phyloP scores from a whole-genome alignment of 2,888 invertebrate genomes.

The Mythimna pallens region DNA sequence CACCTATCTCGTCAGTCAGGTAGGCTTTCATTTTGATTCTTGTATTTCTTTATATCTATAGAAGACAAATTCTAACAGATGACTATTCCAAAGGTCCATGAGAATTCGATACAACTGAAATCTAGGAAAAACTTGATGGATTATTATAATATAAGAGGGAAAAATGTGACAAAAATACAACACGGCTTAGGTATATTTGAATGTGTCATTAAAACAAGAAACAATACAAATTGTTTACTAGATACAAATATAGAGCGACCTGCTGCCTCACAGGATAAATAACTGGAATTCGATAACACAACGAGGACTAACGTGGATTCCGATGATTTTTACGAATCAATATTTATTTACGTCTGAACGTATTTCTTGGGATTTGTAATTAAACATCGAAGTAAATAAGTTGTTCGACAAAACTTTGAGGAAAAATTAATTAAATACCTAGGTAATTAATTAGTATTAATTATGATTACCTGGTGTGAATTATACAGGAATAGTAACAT shows the following conservation, averaged over 20 bases:
- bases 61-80: background rate
- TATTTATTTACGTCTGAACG: conserved; percentile 12
- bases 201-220: background rate
- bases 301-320: conserved; percentile 10
- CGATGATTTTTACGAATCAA: conserved; percentile 28
- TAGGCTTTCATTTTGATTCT: no score
- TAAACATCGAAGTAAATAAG: conserved; percentile 7
- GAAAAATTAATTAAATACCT: background rate
- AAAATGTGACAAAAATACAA: background rate
- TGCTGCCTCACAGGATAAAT: conserved; percentile 32
- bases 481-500: background rate
- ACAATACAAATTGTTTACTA: conserved; percentile 17
- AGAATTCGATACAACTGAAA: background rate
- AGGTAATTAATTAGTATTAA: background rate
- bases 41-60: background rate
- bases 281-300: conserved; percentile 8
- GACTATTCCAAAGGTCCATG: background rate
- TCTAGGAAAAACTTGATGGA: background rate
- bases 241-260: conserved; percentile 5
- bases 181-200: background rate
- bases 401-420: background rate
- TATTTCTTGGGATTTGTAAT: conserved; percentile 33
- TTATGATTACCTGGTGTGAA: background rate
- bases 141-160: background rate
- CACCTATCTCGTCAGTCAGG: background rate